phyloP scores from a whole-genome alignment of 2,888 invertebrate species.

The Trissoscelio sp. region DNA sequence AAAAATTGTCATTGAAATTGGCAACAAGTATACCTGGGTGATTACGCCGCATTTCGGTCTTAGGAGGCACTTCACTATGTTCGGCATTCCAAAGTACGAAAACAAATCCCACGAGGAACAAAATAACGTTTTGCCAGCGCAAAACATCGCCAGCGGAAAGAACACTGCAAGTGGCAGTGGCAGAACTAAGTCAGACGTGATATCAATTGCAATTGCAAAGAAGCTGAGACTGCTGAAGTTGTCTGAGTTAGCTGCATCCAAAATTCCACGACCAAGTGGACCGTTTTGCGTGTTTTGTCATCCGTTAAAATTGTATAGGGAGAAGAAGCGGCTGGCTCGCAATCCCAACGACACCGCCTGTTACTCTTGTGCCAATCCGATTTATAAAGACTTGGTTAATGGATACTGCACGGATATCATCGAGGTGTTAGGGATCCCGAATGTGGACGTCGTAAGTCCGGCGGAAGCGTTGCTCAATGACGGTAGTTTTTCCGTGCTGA shows the following conservation, averaged over 20 bases:
- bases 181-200: conserved; percentile 77
- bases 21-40: conserved; percentile 83
- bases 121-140: conserved; percentile 65
- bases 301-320: conserved; percentile 80
- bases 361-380: conserved; percentile 78
- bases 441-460: conserved; percentile 82
- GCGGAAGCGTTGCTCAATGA: conserved; percentile 81
- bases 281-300: conserved; percentile 83
- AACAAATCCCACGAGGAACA: conserved; percentile 76
- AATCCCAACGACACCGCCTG: conserved; percentile 79
- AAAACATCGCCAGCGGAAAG: conserved; percentile 74
- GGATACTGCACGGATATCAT: conserved; percentile 82
- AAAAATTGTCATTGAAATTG: conserved; percentile 83
- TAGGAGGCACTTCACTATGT: conserved; percentile 81
- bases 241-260: conserved; percentile 76
- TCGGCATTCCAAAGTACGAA: conserved; percentile 81
- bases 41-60: conserved; percentile 81
- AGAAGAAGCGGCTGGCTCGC: conserved; percentile 78
- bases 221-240: conserved; percentile 78
- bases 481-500: conserved; percentile 80
- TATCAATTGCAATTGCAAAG: conserved; percentile 77
- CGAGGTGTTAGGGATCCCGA: conserved; percentile 81
- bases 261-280: conserved; percentile 79
- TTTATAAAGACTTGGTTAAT: conserved; percentile 81
- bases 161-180: conserved; percentile 75